A percentile compares a stretch with the other conserved stretches of the same genome.
phyloP scores from a whole-genome alignment of 2,797 vertebrate species.

The Gila robusta region DNA sequence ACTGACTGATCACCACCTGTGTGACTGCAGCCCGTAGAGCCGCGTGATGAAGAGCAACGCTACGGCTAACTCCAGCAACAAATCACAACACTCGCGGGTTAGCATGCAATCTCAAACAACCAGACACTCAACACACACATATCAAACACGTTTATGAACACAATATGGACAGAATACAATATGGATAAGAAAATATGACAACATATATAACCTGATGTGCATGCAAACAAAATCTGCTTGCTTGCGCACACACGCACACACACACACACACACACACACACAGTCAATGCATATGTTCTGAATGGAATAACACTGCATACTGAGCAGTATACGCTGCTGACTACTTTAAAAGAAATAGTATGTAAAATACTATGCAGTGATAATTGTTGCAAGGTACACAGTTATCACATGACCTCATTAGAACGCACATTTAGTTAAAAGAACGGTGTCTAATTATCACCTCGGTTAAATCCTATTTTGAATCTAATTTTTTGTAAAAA shows the following conservation, averaged over 20 bases:
- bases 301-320: not conserved
- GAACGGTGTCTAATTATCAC: not conserved
- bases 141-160: not conserved
- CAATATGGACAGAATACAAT: not conserved
- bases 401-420: constrained; percentile 6
- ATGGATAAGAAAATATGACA: not conserved
- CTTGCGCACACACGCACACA: not conserved
- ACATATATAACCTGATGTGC: not conserved
- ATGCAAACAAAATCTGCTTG: not conserved
- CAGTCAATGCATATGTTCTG: not conserved
- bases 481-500: not conserved
- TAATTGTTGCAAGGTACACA: not conserved
- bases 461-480: not conserved
- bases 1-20: constrained; percentile 57
- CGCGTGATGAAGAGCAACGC: constrained; percentile 54
- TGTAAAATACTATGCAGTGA: not conserved
- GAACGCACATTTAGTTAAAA: not conserved
- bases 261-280: too few relatives aligned
- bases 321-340: not conserved
- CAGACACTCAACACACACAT: not conserved
- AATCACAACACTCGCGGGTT: constrained; percentile 46
- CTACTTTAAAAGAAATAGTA: not conserved
- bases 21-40: constrained; percentile 52
- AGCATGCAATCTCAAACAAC: constrained; percentile 26
- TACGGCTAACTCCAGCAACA: constrained; percentile 55